Percentiles rank a stretch among this genome's conserved stretches.
These are phyloP conservation scores for Araneus ventricosus DNA, from an alignment of 1,140 invertebrate genomes.

Conservation along the genomic window DNA sequence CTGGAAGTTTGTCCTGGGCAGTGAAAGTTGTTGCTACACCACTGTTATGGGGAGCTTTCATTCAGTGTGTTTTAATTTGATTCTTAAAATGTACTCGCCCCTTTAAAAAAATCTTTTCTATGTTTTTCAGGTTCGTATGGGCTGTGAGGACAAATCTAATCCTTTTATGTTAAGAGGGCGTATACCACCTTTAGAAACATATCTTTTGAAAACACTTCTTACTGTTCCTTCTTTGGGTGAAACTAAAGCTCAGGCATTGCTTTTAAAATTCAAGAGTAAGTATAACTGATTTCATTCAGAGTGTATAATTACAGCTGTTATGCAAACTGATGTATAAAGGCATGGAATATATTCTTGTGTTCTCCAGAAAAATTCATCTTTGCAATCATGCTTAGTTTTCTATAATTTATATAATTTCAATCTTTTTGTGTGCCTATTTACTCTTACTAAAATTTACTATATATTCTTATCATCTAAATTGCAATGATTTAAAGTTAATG, in stretches of 20 bases:
- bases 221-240: slow-evolving; percentile 66
- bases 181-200: slow-evolving; percentile 61
- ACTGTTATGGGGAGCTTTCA: too few species aligned
- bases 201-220: slow-evolving; percentile 59
- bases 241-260: slow-evolving; percentile 69
- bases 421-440: too few species aligned
- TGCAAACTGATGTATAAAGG: neutral
- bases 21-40: too few species aligned
- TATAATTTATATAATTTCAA: too few species aligned
- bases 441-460: too few species aligned
- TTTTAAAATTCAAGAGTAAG: slow-evolving; percentile 65
- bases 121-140: slow-evolving; percentile 62
- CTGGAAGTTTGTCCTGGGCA: too few species aligned
- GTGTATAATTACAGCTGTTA: neutral
- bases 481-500: too few species aligned
- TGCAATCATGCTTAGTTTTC: too few species aligned
- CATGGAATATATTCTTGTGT: neutral
- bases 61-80: too few species aligned
- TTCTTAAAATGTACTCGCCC: neutral
- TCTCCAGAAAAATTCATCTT: too few species aligned
- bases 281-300: too few species aligned
- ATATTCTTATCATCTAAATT: too few species aligned
- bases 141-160: slow-evolving; percentile 64
- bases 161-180: slow-evolving; percentile 46
- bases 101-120: neutral